Evolutionary conservation across 2,797 vertebrate species (phyloP), one percentile per base, ranked within the genome.

Genomic region (Orientallactaga sibirica): DNA sequence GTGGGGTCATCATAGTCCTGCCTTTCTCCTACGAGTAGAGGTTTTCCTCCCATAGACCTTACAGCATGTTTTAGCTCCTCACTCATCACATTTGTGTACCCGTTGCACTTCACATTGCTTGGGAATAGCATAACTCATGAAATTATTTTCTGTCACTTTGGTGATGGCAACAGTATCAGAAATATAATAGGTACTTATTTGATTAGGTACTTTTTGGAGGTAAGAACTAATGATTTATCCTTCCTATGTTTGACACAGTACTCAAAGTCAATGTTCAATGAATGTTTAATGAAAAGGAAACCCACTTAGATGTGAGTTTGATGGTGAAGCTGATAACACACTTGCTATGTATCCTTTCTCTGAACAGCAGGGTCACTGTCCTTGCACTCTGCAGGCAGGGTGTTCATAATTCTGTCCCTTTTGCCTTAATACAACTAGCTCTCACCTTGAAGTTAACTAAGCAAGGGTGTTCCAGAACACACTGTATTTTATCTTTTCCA

Each of bases 381-480:
- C 19, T 90, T 55, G 20, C 27, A 29, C 76, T 58, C 25, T 67
- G 27, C 37, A 76, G 19, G 5, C 24, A 74, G 10, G 3, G n/a
- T 76, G 43, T 73, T 22, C 41, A 75, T 9, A 71, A 76, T 78
- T 48, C 33, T 15, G 37, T 91, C 37, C 52, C 16, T 83, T 87
- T 90, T 73, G 1, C 6, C 33, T 18, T 75, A 48, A 89, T 0
- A 16, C 7, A 91, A 24, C 19, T 41, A 52, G 10, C 4, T 78
- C 43, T 75, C 29, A 64, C 58, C 81, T 83, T 81, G 77, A 96
- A 96, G 70, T 75, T 2, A 90, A 64, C 37, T 88, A 25, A 92
- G 7, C 41, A 78, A 43, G 20, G 24, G 14, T 84, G 62, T 22
- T 5, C 41, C 73, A 81, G 20, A 84, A 68, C 14, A 43, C 14